Base-by-base conservation (phyloP, 2,797 vertebrate genomes). In the Phoebastria nigripes region DNA sequence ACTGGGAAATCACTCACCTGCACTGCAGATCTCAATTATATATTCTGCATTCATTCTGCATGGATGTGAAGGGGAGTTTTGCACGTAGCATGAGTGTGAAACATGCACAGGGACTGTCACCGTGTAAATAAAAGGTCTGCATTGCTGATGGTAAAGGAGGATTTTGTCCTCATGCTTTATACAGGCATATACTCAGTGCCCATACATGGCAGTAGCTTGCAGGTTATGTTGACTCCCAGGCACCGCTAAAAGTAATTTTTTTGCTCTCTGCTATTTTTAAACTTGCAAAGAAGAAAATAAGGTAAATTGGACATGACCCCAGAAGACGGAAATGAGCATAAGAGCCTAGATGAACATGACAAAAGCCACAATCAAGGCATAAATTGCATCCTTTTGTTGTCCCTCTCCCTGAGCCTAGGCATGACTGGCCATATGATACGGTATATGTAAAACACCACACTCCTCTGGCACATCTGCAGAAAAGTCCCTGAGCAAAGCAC, bases 321-420 rank as follows among this genome's bases (percentile, higher is more conserved):
- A 76, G 84, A 83, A 67, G 74, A 81, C 70, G 54, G 72, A 95
- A 96, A 92, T 73, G 79, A 92, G 26, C 62, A 17, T 77, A 96
- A 92, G 72, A 93, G 59, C 63, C 85, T 70, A 59, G 65, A 69
- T 66, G 89, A 97, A 79, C 66, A 82, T 39, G 66, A 96, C 80
- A 97, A 97, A 94, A 95, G 84, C 79, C 83, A 96, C 90, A 97
- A 96, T 96, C 93, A 97, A 95, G 82, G 63, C 83, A 95, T 31
- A 96, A 96, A 94, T 96, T 92, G 55, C 52, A 90, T 91, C 62
- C 91, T 91, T 96, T 93, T 94, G 72, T 95, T 84, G 70, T 82
- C 42, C 80, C 26, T 85, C 51, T 97, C 82, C 65, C 72, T 52
- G 35, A 94, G 73, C 66, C 65, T 83, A 83, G 87, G 72, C 84